Base-by-base conservation (phyloP, 2,888 invertebrate genomes). In the Torymus tubicola region DNA sequence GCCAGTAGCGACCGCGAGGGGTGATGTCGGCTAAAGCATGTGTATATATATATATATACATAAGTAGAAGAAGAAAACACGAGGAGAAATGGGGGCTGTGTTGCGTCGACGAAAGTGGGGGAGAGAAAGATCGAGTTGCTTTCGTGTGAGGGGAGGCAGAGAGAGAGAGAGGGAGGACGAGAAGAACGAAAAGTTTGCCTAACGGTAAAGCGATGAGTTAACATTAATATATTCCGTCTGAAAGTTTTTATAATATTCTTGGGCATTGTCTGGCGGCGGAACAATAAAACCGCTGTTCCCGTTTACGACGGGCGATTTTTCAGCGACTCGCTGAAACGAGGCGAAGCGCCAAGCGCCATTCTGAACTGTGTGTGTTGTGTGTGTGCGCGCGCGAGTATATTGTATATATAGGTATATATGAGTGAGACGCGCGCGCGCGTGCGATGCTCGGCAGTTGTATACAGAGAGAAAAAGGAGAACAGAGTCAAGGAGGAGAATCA, bases 201-300 rank as follows among this genome's bases (percentile, higher is more conserved):
- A 89, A 89, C 90, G 90, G 89, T 89, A 87, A 90, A 90, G 87
- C 89, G 89, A 90, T 88, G 89, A 90, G 89, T 90, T 90, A 90
- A 89, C 90, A 89, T 90, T 90, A 90, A 90, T 90, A 89, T 89
- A 90, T 90, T 90, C 90, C 88, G 89, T 89, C 89, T 87, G 86
- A 89, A 89, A 90, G 89, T 90, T 90, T 88, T 89, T 89, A 90
- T 89, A 90, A 89, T 90, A 90, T 90, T 89, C 89, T 87, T 87
- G 87, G 86, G 88, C 81, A 89, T 90, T 90, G 89, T 89, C 89
- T 88, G 88, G 87, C 86, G 87, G 31, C 83, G 88, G 88, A 89
- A 90, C 89, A 90, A 90, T 89, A 89, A 89, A 90, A 90, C 85
- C 88, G 87, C 88, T 89, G 89, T 89, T 89, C 89, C 87, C 89